Conservation (phyloP, 1,140 invertebrate species). For the Rhynchophorus ferrugineus region DNA sequence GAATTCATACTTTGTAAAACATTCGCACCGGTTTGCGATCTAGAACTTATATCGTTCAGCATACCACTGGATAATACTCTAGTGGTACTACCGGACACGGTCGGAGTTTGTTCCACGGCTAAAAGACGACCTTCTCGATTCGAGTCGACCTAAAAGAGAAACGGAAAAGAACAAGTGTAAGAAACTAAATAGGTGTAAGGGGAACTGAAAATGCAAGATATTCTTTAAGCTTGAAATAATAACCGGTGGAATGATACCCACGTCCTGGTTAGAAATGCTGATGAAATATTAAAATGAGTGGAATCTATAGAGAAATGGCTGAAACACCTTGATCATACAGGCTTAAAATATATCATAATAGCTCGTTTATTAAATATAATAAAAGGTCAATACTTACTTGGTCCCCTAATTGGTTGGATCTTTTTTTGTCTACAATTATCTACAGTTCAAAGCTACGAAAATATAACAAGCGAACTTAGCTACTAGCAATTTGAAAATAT, state of each 20-base stretch:
- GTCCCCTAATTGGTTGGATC: too few relatives aligned
- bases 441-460: too few relatives aligned
- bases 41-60: slow-evolving; percentile 6
- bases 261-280: background rate
- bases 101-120: slow-evolving; percentile 4
- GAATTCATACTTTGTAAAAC: slow-evolving; percentile 9
- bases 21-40: slow-evolving; percentile 13
- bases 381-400: too few relatives aligned
- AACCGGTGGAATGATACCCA: background rate
- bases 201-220: background rate
- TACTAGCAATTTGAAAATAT: too few relatives aligned
- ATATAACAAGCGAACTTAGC: too few relatives aligned
- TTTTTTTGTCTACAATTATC: too few relatives aligned
- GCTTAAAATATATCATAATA: background rate
- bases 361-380: background rate
- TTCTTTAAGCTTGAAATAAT: too few relatives aligned
- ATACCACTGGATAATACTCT: background rate
- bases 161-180: slow-evolving; percentile 1
- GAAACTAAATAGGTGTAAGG: background rate
- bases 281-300: background rate
- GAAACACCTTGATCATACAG: background rate
- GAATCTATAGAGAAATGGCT: slow-evolving; percentile 6
- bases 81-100: slow-evolving; percentile 1
- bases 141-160: slow-evolving; percentile 20
- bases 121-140: slow-evolving; percentile 13